A percentile compares a stretch with the other conserved stretches of the same genome.
phyloP scores from a whole-genome alignment of 2,797 vertebrate genomes.

The Hydrophis major region DNA sequence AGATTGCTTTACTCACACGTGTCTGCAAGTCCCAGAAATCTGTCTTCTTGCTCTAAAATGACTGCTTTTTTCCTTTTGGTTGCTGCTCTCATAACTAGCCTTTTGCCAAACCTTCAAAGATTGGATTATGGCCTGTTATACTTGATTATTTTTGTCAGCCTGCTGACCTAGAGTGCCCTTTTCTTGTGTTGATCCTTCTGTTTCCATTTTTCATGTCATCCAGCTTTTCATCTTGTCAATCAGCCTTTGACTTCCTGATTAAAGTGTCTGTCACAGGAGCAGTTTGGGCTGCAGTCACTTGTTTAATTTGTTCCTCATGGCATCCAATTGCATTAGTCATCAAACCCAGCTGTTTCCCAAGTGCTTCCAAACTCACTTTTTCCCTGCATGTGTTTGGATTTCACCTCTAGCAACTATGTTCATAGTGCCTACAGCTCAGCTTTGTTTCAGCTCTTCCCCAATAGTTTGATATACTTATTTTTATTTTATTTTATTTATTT shows the following conservation, averaged over 20 bases:
- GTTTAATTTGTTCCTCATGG: slow-evolving; percentile 85
- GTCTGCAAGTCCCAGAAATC: slow-evolving; percentile 63
- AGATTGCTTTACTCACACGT: slow-evolving; percentile 57
- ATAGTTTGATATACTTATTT: slow-evolving; percentile 58
- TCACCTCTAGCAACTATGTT: slow-evolving; percentile 76
- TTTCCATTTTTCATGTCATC: slow-evolving; percentile 86
- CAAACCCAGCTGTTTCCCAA: slow-evolving; percentile 81
- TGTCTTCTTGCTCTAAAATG: slow-evolving; percentile 75
- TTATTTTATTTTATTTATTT: too few relatives aligned
- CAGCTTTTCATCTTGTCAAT: slow-evolving; percentile 86
- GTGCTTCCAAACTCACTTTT: slow-evolving; percentile 76
- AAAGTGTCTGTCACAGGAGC: slow-evolving; percentile 83
- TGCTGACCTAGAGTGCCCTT: slow-evolving; percentile 78
- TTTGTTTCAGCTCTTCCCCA: slow-evolving; percentile 60
- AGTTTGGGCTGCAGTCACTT: slow-evolving; percentile 76
- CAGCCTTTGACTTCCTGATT: slow-evolving; percentile 85
- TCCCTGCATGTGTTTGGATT: slow-evolving; percentile 75
- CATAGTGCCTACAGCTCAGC: slow-evolving; percentile 70
- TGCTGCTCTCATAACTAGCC: slow-evolving; percentile 74
- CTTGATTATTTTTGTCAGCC: slow-evolving; percentile 84
- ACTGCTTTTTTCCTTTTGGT: slow-evolving; percentile 77
- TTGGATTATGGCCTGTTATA: slow-evolving; percentile 80
- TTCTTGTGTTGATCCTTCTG: slow-evolving; percentile 82
- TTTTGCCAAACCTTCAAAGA: slow-evolving; percentile 75
- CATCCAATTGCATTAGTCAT: slow-evolving; percentile 82